Evolutionary conservation across 2,113 vertebrate genomes (phyloP).

Genomic region (Vimba vimba): DNA sequence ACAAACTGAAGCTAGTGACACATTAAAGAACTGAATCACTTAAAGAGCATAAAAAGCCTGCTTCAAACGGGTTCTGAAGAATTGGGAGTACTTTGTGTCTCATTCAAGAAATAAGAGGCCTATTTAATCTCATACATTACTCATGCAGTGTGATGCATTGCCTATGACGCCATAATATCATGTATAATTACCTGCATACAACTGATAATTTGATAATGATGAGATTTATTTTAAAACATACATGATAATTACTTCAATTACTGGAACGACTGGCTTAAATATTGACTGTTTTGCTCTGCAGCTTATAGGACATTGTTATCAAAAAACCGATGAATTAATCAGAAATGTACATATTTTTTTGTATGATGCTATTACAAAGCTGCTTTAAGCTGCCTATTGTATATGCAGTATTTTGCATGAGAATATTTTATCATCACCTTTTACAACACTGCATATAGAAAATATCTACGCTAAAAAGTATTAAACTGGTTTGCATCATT

Average conservation of each 20-base stretch:
- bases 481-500: neutral
- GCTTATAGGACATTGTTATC: neutral
- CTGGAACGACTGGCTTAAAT: neutral
- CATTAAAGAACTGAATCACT: slow-evolving; percentile 15
- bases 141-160: neutral
- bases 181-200: neutral
- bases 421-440: neutral
- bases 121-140: neutral
- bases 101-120: neutral
- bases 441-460: slow-evolving; percentile 17
- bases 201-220: neutral
- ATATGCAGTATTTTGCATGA: slow-evolving; percentile 39
- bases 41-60: neutral
- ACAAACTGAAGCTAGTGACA: slow-evolving; percentile 13
- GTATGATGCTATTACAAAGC: slow-evolving; percentile 25
- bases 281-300: neutral
- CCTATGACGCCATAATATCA: neutral
- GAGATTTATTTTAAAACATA: neutral
- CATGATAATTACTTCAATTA: neutral
- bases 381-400: slow-evolving; percentile 5
- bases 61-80: neutral
- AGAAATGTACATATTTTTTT: slow-evolving; percentile 43
- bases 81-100: neutral
- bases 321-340: neutral
- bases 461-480: neutral